Conservation (phyloP, 2,797 vertebrate species). For the Pyrocephalus nanus region DNA sequence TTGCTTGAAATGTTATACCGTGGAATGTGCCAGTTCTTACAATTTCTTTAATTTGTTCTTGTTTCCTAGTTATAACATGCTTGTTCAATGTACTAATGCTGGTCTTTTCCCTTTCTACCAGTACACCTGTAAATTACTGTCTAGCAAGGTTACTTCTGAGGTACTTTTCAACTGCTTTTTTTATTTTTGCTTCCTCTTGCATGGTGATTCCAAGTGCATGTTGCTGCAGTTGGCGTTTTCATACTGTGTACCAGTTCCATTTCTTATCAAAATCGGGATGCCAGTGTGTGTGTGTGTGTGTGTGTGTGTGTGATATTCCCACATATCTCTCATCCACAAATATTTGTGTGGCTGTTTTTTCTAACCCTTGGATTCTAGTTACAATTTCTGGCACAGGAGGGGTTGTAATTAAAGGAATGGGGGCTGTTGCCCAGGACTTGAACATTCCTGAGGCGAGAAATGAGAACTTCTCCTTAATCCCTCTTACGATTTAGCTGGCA, state of each 20-base stretch:
- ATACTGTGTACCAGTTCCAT: constrained; percentile 2
- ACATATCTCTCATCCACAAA: background rate
- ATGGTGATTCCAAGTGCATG: constrained; percentile 75
- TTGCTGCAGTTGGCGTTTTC: constrained; percentile 50
- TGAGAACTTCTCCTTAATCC: background rate
- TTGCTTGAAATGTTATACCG: background rate
- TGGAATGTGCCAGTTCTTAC: constrained; percentile 1
- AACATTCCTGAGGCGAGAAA: background rate
- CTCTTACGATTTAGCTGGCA: background rate
- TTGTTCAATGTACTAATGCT: constrained; percentile 82
- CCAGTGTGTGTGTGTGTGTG: background rate
- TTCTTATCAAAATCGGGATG: background rate
- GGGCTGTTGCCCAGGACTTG: background rate
- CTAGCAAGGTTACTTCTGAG: constrained; percentile 95
- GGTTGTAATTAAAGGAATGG: background rate
- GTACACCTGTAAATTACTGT: constrained; percentile 94
- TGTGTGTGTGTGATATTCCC: background rate
- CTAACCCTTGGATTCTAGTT: background rate
- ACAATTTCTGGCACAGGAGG: background rate
- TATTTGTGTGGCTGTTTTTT: constrained; percentile 12
- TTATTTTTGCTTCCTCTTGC: constrained; percentile 79
- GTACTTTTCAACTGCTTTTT: constrained; percentile 87
- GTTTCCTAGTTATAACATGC: constrained; percentile 74
- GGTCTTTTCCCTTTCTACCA: constrained; percentile 88
- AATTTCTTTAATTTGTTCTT: constrained; percentile 34